Conservation (phyloP, 2,888 invertebrate species). For the Apamea monoglypha region DNA sequence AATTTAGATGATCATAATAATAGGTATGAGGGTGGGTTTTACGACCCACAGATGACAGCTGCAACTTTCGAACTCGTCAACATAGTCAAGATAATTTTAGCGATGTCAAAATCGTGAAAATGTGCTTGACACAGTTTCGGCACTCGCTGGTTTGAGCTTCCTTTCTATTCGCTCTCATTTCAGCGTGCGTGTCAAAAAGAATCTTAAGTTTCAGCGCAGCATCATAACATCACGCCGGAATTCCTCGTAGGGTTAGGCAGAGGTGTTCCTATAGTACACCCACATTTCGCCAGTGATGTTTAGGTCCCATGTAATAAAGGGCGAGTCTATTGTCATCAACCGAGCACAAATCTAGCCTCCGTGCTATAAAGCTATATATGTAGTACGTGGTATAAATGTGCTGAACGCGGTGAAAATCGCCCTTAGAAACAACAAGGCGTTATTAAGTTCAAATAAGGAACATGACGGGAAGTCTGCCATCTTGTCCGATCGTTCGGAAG, state of each 20-base stretch:
- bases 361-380: too few relatives aligned
- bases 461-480: conserved; percentile 8
- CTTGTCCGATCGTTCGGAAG: conserved; percentile 9
- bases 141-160: background rate
- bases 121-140: conserved; percentile 24
- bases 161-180: conserved; percentile 10
- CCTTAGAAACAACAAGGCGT: background rate
- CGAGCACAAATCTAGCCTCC: too few relatives aligned
- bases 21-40: too few relatives aligned
- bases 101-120: conserved; percentile 14
- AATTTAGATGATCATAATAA: too few relatives aligned
- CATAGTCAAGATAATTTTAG: conserved; percentile 8
- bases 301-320: too few relatives aligned
- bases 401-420: background rate
- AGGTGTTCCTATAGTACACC: too few relatives aligned
- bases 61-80: background rate
- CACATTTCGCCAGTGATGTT: too few relatives aligned
- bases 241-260: too few relatives aligned
- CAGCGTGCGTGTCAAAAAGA: background rate
- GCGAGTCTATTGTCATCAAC: too few relatives aligned
- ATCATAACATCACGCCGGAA: too few relatives aligned
- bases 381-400: too few relatives aligned
- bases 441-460: conserved; percentile 11
- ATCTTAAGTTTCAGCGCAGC: background rate
- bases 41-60: background rate